Evolutionary conservation across 2,797 vertebrate genomes (phyloP), one percentile per base, ranked within the genome.

Genomic region (Chelon auratus): DNA sequence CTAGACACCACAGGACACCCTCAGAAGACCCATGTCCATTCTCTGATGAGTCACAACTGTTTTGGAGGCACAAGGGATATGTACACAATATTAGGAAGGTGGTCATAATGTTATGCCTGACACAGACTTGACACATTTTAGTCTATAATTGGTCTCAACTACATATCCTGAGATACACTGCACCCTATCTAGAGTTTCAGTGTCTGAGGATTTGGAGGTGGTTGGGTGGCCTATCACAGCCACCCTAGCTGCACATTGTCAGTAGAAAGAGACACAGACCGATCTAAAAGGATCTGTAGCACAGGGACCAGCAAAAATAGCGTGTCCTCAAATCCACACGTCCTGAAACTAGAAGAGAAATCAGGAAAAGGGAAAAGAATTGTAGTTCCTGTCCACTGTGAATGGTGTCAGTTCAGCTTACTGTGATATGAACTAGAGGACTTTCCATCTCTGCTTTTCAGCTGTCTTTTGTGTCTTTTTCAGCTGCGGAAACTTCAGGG

Each of bases 231-330:
- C 40, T 22, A 63, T 59, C 48, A 62, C 65, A 67, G 62, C 18
- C 52, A 62, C 63, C 48, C 43, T 2, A 20, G 61, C 17, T 50
- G 47, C 43, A 52, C 17, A 45, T 1, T 20, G 7, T 75, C 55
- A 64, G 14, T 24, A 43, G 56, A 68, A 51, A 59, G 60, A 75
- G 20, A 68, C 22, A 14, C 24, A 45, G 15, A 26, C 4, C 11
- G 12, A 45, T 77, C 78, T 65, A 30, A 74, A 71, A 43, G 30
- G 61, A 80, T 43, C 62, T 58, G 68, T n/a, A 74, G 88, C 81
- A 48, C 58, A 62, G 82, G 79, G 83, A 83, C 67, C 36, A 72
- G 77, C 85, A 56, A 24, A 85, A 90, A 89, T 89, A 87, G 81
- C 51, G 43, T 47, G 85, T 75, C 85, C 88, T 88, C 62, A 73